phyloP scores from a whole-genome alignment of 2,113 vertebrate species.

The Neolamprologus cancellatus region DNA sequence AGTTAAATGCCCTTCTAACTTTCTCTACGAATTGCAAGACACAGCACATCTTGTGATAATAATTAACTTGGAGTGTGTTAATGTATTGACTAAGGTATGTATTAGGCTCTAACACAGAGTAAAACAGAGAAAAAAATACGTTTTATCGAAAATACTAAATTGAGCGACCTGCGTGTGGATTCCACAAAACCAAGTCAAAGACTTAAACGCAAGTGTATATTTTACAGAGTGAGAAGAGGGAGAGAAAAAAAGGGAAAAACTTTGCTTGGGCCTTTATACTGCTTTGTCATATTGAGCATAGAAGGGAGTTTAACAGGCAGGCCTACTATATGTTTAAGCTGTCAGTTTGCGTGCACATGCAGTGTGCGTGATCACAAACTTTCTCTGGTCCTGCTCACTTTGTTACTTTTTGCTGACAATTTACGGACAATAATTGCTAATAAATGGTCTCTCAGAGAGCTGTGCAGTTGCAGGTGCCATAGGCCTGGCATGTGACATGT shows the following conservation, averaged over 20 bases:
- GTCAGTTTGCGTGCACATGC: not conserved
- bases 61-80: not conserved
- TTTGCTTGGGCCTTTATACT: conserved; percentile 1
- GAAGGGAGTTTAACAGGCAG: not conserved
- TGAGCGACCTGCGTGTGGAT: not conserved
- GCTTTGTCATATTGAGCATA: not conserved
- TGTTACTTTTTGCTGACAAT: not conserved
- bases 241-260: not conserved
- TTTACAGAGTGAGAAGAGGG: not conserved
- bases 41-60: not conserved
- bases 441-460: not conserved
- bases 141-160: not conserved
- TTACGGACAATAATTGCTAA: not conserved
- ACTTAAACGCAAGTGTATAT: not conserved
- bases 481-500: not conserved
- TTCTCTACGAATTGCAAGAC: not conserved
- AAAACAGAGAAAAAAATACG: not conserved
- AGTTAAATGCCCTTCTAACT: not conserved
- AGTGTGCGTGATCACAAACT: not conserved
- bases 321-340: not conserved
- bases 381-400: not conserved
- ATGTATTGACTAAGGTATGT: not conserved
- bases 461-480: conserved; percentile 14
- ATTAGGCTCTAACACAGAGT: not conserved
- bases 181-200: not conserved